Percentiles rank a stretch among this genome's conserved stretches.
These are phyloP conservation scores for Anguilla obscura DNA, from an alignment of 2,797 vertebrate genomes.

Conservation along the genomic window DNA sequence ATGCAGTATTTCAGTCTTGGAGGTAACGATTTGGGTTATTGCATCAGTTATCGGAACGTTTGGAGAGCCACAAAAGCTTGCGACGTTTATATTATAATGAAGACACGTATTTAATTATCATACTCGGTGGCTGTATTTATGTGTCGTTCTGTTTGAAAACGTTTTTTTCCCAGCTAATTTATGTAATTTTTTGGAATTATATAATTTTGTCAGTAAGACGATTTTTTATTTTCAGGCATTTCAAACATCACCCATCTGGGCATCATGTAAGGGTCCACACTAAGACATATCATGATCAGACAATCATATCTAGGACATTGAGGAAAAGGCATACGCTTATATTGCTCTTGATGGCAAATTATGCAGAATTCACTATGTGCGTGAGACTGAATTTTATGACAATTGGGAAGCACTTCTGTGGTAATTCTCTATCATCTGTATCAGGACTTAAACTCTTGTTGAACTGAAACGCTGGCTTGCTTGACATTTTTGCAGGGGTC, in stretches of 20 bases:
- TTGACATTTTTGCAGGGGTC: not conserved
- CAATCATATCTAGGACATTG: not conserved
- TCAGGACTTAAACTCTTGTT: not conserved
- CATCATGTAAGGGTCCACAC: too few species aligned
- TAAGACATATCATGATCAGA: not conserved
- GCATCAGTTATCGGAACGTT: slow-evolving; percentile 21
- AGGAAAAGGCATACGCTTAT: not conserved
- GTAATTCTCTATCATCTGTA: not conserved
- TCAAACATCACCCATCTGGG: not conserved
- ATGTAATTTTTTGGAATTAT: not conserved
- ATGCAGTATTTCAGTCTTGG: slow-evolving; percentile 24
- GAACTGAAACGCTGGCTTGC: not conserved
- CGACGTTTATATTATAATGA: not conserved
- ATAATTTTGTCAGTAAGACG: not conserved
- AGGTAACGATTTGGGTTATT: not conserved
- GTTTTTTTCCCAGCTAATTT: not conserved
- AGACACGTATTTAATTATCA: too few species aligned
- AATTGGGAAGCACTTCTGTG: not conserved
- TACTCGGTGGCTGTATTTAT: not conserved
- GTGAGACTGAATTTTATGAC: not conserved
- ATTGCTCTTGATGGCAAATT: not conserved
- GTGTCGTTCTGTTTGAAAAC: not conserved
- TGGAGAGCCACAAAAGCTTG: not conserved
- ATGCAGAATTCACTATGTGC: not conserved
- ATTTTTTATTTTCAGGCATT: not conserved